phyloP scores from a whole-genome alignment of 2,888 invertebrate genomes.

The Augiades crinisus region DNA sequence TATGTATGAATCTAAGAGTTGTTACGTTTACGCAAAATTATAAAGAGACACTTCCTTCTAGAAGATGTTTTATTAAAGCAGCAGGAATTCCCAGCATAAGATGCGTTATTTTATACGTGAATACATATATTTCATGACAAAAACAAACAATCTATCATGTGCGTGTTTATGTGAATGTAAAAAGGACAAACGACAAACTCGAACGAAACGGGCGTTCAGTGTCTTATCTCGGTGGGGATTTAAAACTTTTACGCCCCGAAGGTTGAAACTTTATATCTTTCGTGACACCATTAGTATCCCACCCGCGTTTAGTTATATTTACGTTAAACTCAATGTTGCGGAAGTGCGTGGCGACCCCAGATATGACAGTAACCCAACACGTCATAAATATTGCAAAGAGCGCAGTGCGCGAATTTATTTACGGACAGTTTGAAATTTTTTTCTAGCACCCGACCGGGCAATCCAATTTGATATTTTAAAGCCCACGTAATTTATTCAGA shows the following conservation, averaged over 20 bases:
- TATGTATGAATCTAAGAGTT: too few relatives aligned
- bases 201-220: background rate
- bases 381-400: slow-evolving; percentile 62
- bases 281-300: slow-evolving; percentile 50
- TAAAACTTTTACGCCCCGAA: slow-evolving; percentile 15
- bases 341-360: slow-evolving; percentile 67
- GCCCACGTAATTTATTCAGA: slow-evolving; percentile 20
- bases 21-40: too few relatives aligned
- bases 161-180: background rate
- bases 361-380: slow-evolving; percentile 58
- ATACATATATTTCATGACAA: background rate
- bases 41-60: too few relatives aligned
- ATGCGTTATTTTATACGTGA: too few relatives aligned
- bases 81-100: too few relatives aligned
- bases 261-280: slow-evolving; percentile 40
- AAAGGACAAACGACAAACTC: slow-evolving; percentile 3
- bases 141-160: background rate
- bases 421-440: slow-evolving; percentile 49
- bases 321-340: slow-evolving; percentile 60
- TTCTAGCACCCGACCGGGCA: slow-evolving; percentile 27
- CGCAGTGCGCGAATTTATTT: slow-evolving; percentile 48
- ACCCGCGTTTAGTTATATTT: slow-evolving; percentile 51
- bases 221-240: slow-evolving; percentile 18
- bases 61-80: too few relatives aligned
- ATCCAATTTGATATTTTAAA: slow-evolving; percentile 19